phyloP scores from a whole-genome alignment of 2,797 vertebrate species.

The Vespertilio murinus region DNA sequence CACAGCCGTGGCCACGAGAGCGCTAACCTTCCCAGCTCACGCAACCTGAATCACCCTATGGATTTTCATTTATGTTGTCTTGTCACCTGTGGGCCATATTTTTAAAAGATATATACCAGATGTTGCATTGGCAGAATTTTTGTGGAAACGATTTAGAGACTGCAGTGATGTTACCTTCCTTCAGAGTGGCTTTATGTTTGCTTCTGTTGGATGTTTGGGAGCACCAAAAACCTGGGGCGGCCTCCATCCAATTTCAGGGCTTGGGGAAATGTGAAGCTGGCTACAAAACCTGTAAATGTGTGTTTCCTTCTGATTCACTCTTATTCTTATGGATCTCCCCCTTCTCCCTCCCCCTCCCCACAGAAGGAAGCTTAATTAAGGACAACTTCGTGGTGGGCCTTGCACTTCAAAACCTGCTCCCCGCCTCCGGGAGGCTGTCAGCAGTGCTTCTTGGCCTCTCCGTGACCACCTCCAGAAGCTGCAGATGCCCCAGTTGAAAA shows the following conservation, averaged over 20 bases:
- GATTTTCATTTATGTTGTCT: not conserved
- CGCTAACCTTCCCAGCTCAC: not conserved
- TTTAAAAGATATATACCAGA: not conserved
- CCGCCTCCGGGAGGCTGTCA: not conserved
- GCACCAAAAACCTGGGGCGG: not conserved
- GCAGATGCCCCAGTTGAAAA: not conserved
- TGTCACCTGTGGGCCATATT: not conserved
- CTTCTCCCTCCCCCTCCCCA: too few relatives aligned
- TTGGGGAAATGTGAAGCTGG: not conserved
- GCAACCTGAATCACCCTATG: not conserved
- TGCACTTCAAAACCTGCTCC: not conserved
- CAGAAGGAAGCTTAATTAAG: not conserved
- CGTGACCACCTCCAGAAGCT: not conserved
- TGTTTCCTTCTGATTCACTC: not conserved
- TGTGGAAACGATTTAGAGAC: not conserved
- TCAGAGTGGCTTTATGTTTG: not conserved
- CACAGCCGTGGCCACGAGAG: not conserved
- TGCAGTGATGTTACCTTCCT: not conserved
- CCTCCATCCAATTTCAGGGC: not conserved
- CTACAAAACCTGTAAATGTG: not conserved
- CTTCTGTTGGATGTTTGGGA: not conserved
- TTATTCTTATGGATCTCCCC: not conserved
- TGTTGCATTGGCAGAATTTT: not conserved
- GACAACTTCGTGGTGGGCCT: not conserved
- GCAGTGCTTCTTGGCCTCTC: not conserved